Evolutionary conservation across 2,113 vertebrate genomes (phyloP).

Genomic region (Tachuris rubrigastra): DNA sequence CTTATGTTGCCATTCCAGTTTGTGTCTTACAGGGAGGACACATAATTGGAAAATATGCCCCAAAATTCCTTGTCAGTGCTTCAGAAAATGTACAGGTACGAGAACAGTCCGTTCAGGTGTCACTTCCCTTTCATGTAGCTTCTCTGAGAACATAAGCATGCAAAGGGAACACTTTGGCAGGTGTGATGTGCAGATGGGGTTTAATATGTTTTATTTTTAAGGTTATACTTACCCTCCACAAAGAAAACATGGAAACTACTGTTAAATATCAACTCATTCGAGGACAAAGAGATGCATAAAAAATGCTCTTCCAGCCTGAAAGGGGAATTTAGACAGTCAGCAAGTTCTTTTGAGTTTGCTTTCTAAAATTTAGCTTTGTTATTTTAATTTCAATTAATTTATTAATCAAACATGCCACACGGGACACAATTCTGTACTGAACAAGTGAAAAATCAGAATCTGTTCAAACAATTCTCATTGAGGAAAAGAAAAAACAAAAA

Average conservation of each 20-base stretch:
- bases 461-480: not conserved
- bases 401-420: not conserved
- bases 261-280: not conserved
- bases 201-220: not conserved
- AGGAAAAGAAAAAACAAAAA: not conserved
- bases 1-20: not conserved
- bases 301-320: not conserved
- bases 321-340: not conserved
- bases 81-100: not conserved
- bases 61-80: not conserved
- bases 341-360: not conserved
- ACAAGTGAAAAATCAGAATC: not conserved
- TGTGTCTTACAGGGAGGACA: not conserved
- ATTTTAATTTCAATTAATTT: not conserved
- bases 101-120: not conserved
- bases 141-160: not conserved
- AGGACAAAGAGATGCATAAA: not conserved
- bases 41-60: not conserved
- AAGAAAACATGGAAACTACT: not conserved
- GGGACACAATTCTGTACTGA: not conserved
- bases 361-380: not conserved
- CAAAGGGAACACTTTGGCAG: not conserved
- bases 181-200: not conserved
- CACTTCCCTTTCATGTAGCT: not conserved
- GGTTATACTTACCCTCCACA: not conserved